Conservation (phyloP, 2,797 vertebrate species). For the Pseudochirops cupreus region DNA sequence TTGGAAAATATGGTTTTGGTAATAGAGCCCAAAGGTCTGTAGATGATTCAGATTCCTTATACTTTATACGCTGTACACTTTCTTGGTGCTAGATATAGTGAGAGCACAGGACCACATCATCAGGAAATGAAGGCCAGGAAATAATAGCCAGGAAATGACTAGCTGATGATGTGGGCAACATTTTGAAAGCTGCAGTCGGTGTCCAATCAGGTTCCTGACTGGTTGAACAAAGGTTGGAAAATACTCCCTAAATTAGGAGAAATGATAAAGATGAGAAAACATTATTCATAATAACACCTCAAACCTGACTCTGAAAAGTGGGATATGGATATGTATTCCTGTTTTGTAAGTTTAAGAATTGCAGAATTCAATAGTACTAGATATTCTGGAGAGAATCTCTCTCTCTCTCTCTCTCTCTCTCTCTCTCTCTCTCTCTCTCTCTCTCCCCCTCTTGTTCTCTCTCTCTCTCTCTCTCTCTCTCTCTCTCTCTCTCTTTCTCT, state of each 20-base stretch:
- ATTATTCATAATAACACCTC: not conserved
- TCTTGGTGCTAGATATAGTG: not conserved
- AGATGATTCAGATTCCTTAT: not conserved
- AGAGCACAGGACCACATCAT: not conserved
- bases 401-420: too few relatives aligned
- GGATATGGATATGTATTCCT: not conserved
- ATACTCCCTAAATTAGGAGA: not conserved
- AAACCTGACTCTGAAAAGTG: not conserved
- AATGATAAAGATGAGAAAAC: not conserved
- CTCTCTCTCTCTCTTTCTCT: too few relatives aligned
- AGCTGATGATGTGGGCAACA: not conserved
- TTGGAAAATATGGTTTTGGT: not conserved
- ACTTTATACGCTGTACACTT: not conserved
- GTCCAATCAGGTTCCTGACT: not conserved
- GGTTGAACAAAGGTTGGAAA: not conserved
- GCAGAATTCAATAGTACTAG: not conserved
- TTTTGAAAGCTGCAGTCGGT: not conserved
- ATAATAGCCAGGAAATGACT: not conserved
- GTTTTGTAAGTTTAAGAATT: not conserved
- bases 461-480: too few relatives aligned
- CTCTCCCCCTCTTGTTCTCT: too few relatives aligned
- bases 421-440: too few relatives aligned
- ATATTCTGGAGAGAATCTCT: not conserved
- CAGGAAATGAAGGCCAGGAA: not conserved
- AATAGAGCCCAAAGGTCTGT: not conserved